Base-by-base conservation (phyloP, 2,888 invertebrate genomes). In the Campopleginae sp. region DNA sequence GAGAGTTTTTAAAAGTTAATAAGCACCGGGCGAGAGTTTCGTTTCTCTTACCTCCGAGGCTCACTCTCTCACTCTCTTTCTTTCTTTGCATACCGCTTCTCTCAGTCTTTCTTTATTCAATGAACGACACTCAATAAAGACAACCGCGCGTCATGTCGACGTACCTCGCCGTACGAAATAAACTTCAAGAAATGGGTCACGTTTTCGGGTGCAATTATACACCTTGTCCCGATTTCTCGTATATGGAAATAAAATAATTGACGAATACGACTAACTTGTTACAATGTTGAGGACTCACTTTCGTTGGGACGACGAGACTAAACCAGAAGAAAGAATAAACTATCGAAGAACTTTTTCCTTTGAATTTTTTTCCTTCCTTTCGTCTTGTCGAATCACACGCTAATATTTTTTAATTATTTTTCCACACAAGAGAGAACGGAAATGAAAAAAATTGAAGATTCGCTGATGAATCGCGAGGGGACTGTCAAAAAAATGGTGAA, bases 1-100 rank as follows among this genome's bases (percentile, higher is more conserved):
- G 84, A 84, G 80, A 58, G 77, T 84, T 84, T 84, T 80, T 46
- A 84, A 80, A 80, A 66, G 65, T 84, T 84, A 84, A 76, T 71
- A 80, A 84, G 65, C 76, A 66, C 66, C 65, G 33, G 80, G 71
- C 76, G 74, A 31, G 51, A 12, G 23, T 38, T 68, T 66, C 72
- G 74, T 80, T 68, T 81, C 68, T 58, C 74, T 19, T 58, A 14
- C 33, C 44, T 31, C 19, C 63, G 7, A 44, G 46, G 75, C 74
- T 19, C 31, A n/a, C 38, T 54, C 38, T 54, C 14, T 42, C 12
- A 38, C 5, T 51, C 44, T 12, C 38, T 38, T 38, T 38, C 1
- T 38, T 38, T 10, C 10, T 54, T 23, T 23, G 54, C 12, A 23
- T 4, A 5, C 3, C 7, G 10, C 23, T 54, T 23, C 8, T 54